Conservation (phyloP, 2,113 vertebrate species). For the Telmatochromis sp. region DNA sequence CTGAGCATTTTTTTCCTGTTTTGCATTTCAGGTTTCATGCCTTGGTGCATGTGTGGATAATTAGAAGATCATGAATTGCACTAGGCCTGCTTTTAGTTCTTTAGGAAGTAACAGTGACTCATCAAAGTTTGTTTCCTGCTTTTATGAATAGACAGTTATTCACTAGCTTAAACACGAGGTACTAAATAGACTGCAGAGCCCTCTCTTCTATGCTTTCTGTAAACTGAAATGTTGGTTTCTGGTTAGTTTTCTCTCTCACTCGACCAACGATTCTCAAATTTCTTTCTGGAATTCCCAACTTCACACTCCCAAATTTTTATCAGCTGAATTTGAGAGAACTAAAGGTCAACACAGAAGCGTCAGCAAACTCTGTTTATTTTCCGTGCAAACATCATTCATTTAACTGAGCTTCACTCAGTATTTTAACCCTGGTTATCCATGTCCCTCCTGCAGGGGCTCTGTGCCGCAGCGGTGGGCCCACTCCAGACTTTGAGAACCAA, state of each 20-base stretch:
- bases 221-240: background rate
- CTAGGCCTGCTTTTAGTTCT: conserved; percentile 5
- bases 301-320: background rate
- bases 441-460: background rate
- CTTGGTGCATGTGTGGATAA: background rate
- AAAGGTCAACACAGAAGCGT: background rate
- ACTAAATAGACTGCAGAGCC: background rate
- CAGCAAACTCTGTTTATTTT: background rate
- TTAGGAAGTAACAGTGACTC: conserved; percentile 56
- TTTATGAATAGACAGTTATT: conserved; percentile 50
- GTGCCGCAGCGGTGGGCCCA: background rate
- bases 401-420: background rate
- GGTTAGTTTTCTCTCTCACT: background rate
- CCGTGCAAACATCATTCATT: background rate
- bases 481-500: background rate
- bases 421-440: background rate
- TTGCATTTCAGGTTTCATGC: background rate
- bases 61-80: conserved; percentile 5
- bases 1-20: background rate
- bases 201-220: background rate
- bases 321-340: background rate
- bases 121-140: conserved; percentile 40
- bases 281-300: background rate
- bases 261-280: background rate
- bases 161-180: conserved; percentile 9